Conservation (phyloP, 2,888 invertebrate genomes). For the Oegoconia quadripuncta region DNA sequence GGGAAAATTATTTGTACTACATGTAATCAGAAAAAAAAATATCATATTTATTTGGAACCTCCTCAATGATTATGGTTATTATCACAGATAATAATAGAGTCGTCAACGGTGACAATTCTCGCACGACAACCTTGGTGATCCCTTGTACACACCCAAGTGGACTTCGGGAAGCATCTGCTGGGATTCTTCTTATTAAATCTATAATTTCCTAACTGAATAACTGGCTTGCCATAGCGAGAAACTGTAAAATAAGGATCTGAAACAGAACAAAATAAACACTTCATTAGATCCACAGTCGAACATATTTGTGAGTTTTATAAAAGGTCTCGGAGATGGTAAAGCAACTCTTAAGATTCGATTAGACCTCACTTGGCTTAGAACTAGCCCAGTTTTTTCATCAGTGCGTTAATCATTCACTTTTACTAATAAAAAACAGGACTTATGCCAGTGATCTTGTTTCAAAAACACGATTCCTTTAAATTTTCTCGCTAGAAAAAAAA, state of each 20-base stretch:
- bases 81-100: conserved; percentile 21
- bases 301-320: background rate
- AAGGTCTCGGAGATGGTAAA: background rate
- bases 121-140: background rate
- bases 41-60: background rate
- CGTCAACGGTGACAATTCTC: conserved; percentile 19
- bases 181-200: conserved; percentile 19
- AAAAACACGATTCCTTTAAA: too few species aligned
- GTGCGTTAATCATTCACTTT: too few species aligned
- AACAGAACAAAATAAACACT: background rate
- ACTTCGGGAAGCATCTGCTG: too few species aligned
- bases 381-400: too few species aligned
- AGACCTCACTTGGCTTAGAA: too few species aligned
- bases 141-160: background rate
- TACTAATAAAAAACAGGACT: too few species aligned
- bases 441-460: too few species aligned
- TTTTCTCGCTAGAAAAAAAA: too few species aligned
- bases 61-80: conserved; percentile 28
- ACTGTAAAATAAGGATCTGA: conserved; percentile 7
- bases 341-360: too few species aligned
- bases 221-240: conserved; percentile 24
- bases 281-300: background rate
- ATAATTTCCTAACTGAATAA: conserved; percentile 19
- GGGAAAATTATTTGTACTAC: background rate
- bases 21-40: background rate